Conservation (phyloP, 2,888 invertebrate genomes). For the Limulus polyphemus region DNA sequence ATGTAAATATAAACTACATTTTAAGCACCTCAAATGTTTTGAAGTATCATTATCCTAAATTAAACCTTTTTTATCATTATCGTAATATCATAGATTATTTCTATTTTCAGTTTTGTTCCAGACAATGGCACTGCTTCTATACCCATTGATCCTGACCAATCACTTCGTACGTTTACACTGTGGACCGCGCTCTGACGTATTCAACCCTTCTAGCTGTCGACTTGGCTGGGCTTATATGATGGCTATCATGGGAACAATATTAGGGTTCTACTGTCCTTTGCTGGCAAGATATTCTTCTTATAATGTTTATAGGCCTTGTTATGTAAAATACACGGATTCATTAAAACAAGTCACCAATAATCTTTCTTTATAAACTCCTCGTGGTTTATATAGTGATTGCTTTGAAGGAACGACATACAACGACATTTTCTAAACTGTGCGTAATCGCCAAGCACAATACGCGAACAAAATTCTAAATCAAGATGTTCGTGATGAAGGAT, state of each 20-base stretch:
- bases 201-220: slow-evolving; percentile 35
- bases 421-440: too few species aligned
- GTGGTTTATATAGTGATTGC: too few species aligned
- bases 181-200: slow-evolving; percentile 32
- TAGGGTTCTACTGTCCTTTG: slow-evolving; percentile 39
- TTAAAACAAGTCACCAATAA: too few species aligned
- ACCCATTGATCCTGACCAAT: slow-evolving; percentile 38
- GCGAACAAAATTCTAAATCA: too few species aligned
- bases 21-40: too few species aligned
- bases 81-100: slow-evolving; percentile 8
- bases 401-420: too few species aligned
- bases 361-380: too few species aligned
- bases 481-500: too few species aligned
- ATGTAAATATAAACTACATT: too few species aligned
- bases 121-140: slow-evolving; percentile 36
- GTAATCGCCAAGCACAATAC: too few species aligned
- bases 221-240: slow-evolving; percentile 40
- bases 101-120: slow-evolving; percentile 37
- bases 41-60: too few species aligned
- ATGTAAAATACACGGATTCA: too few species aligned
- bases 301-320: slow-evolving; percentile 5
- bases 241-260: slow-evolving; percentile 36
- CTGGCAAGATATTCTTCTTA: slow-evolving; percentile 32
- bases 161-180: slow-evolving; percentile 37
- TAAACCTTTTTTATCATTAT: not conserved